These are phyloP conservation scores for Strix uralensis DNA, from an alignment of 2,113 vertebrate genomes.

Conservation along the genomic window DNA sequence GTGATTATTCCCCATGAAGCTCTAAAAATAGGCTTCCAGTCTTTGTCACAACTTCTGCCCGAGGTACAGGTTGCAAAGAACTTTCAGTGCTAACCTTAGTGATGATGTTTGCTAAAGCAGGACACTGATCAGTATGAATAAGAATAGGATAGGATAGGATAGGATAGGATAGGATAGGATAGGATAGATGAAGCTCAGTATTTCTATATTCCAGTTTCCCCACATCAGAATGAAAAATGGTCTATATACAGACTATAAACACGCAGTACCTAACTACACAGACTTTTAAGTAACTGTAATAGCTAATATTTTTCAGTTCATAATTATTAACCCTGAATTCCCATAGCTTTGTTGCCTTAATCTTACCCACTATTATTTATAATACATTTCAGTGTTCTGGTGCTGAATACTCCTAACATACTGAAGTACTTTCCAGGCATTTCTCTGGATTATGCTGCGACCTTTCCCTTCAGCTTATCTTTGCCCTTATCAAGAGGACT, in stretches of 20 bases:
- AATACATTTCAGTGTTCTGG: background rate
- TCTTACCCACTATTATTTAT: background rate
- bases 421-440: background rate
- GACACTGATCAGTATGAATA: background rate
- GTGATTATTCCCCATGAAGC: background rate
- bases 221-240: background rate
- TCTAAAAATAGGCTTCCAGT: slow-evolving; percentile 10
- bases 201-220: background rate
- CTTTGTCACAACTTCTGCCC: background rate
- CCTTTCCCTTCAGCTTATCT: background rate
- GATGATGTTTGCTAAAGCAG: background rate
- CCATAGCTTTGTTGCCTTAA: background rate
- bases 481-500: background rate
- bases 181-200: background rate
- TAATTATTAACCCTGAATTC: background rate
- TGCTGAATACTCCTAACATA: background rate
- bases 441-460: background rate
- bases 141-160: background rate
- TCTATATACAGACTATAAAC: background rate
- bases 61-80: background rate
- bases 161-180: background rate
- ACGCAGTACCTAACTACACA: background rate
- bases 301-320: background rate
- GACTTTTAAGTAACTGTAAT: background rate
- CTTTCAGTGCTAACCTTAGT: background rate